Percentiles rank a stretch among this genome's conserved stretches.
Evolutionary conservation across 2,888 invertebrate genomes (phyloP).

Genomic region (Ormyrus thymus): DNA sequence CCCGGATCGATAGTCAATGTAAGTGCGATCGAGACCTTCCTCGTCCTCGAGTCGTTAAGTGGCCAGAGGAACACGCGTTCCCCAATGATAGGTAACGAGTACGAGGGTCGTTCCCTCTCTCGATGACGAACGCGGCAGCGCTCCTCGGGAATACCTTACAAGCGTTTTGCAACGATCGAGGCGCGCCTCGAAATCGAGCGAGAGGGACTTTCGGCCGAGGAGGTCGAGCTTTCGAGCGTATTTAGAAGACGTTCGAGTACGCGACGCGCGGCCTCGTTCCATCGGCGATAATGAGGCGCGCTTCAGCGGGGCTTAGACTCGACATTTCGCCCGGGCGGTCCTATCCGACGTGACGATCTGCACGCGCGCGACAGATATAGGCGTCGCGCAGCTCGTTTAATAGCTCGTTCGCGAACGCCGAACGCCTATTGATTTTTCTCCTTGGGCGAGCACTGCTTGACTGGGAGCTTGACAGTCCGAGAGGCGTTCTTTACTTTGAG

Average conservation of each 20-base stretch:
- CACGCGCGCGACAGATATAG: background rate
- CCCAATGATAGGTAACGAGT: background rate
- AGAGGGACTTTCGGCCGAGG: slow-evolving; percentile 29
- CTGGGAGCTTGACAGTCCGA: background rate
- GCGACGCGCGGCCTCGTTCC: background rate
- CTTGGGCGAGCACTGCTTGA: too few species aligned
- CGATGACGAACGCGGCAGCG: too few species aligned
- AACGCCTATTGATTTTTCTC: slow-evolving; percentile 20
- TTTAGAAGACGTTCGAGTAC: slow-evolving; percentile 34
- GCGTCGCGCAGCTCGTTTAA: background rate
- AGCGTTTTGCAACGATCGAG: background rate
- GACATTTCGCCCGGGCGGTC: background rate
- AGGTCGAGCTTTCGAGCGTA: slow-evolving; percentile 12
- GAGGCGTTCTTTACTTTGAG: too few species aligned
- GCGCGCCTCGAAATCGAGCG: background rate
- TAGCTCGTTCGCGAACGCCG: background rate
- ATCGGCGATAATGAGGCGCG: background rate
- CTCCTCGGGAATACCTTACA: slow-evolving; percentile 11
- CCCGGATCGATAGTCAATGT: too few species aligned
- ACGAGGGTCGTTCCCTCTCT: background rate
- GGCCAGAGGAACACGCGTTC: background rate
- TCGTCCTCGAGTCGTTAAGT: background rate
- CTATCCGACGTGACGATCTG: background rate
- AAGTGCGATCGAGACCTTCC: background rate
- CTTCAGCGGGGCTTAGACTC: background rate